A percentile compares a stretch with the other conserved stretches of the same genome.
phyloP scores from a whole-genome alignment of 2,797 vertebrate genomes.

The Xenentodon cancila region DNA sequence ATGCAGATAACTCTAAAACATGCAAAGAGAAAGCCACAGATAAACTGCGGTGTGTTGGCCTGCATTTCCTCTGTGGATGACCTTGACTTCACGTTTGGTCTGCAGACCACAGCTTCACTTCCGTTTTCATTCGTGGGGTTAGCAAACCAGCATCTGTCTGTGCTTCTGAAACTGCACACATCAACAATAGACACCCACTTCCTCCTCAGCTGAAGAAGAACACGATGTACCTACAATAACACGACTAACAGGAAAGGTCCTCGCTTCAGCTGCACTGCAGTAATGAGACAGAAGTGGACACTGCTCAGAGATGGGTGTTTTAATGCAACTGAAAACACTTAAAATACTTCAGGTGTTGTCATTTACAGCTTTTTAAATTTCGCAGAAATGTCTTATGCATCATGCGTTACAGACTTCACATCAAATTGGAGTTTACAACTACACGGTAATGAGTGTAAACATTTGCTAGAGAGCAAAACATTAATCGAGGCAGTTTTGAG shows the following conservation, averaged over 20 bases:
- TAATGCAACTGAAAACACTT: no score
- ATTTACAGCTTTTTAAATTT: no score
- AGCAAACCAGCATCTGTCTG: no score
- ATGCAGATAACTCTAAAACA: background rate
- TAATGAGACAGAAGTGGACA: background rate
- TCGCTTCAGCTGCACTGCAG: background rate
- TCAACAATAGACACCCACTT: conserved; percentile 24
- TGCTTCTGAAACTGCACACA: no score
- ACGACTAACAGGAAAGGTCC: background rate
- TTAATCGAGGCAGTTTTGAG: no score
- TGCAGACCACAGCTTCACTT: conserved; percentile 35
- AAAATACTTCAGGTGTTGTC: no score
- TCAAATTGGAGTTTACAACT: no score
- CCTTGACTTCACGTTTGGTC: conserved; percentile 28
- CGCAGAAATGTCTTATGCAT: no score
- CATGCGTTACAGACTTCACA: no score
- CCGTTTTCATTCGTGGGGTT: conserved; percentile 24
- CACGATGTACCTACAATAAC: conserved; percentile 25
- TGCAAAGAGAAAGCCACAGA: conserved; percentile 29
- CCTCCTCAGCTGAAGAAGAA: conserved; percentile 38
- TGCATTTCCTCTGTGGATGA: conserved; percentile 32
- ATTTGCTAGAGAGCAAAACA: no score
- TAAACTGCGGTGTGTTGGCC: conserved; percentile 17
- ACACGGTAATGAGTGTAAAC: no score
- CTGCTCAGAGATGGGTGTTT: background rate